Evolutionary conservation across 2,888 invertebrate species (phyloP).

Genomic region (Dryadula phaetusa): DNA sequence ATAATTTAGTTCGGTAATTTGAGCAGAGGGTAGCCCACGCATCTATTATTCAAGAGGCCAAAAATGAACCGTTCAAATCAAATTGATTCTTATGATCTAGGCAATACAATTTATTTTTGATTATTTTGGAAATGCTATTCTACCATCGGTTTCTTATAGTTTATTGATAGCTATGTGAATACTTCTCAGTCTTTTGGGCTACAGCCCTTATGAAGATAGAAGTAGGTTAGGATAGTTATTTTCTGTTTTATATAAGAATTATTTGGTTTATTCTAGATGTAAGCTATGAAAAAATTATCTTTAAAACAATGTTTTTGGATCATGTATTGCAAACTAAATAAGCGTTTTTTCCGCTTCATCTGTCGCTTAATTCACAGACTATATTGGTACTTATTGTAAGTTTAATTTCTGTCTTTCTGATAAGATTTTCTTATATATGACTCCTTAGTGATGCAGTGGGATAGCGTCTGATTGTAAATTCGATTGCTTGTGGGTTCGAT

Average conservation of each 20-base stretch:
- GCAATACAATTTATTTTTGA: conserved; percentile 31
- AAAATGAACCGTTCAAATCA: conserved; percentile 59
- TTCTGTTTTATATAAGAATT: neutral
- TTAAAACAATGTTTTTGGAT: no score
- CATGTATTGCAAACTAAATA: no score
- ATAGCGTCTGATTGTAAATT: no score
- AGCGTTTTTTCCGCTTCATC: no score
- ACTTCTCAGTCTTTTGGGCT: conserved; percentile 30
- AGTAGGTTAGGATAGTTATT: conserved; percentile 10
- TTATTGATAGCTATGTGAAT: conserved; percentile 43
- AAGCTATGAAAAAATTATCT: no score
- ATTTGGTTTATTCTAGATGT: neutral
- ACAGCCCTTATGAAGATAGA: conserved; percentile 1
- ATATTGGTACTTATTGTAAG: no score
- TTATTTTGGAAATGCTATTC: conserved; percentile 35
- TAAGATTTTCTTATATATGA: no score
- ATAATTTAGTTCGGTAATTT: conserved; percentile 78
- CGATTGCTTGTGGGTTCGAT: no score
- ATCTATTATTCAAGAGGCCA: conserved; percentile 75
- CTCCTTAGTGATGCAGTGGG: no score
- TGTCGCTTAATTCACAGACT: no score
- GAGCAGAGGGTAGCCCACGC: conserved; percentile 56
- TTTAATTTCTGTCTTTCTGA: no score
- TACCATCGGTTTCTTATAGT: conserved; percentile 42
- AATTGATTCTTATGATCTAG: conserved; percentile 38